Evolutionary conservation across 2,113 vertebrate genomes (phyloP), one percentile per base, ranked within the genome.

Genomic region (Eptesicus fuscus): DNA sequence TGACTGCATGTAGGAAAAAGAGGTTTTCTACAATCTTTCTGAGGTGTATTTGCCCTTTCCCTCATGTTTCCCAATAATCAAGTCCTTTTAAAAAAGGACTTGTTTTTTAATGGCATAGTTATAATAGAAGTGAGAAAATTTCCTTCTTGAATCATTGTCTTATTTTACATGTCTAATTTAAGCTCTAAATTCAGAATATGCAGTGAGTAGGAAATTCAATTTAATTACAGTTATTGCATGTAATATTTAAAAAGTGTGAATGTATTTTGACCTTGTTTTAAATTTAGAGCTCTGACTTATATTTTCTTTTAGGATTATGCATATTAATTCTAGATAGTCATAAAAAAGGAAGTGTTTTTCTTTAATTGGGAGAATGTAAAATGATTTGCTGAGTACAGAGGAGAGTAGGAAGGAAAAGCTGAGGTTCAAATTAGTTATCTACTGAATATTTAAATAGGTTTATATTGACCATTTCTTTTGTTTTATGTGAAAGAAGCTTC

Each of bases 321-420:
- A 83, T 84, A 32, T 78, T 47, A 89, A 59, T 9, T 85, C 51
- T 65, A 63, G 63, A 56, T 51, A 23, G 28, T 42, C 28, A 47
- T 40, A 83, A 25, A 35, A 95, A 95, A 65, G 7, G 40, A 44
- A 35, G 9, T 23, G 2, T 61, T 82, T 83, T 63, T 73, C 22
- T 85, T 79, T 96, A 85, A 85, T 51, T 32, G 53, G 47, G 95
- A 95, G 25, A 91, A 59, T 76, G 11, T 70, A 86, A 76, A 89
- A 47, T 79, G 65, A 28, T 61, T 74, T 47, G 16, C 4, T 92
- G 47, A 69, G 11, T 47, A 69, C 4, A 69, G n/a, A n/a, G 20
- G 18, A 37, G 25, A 83, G 2, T 47, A 93, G 23, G 44, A 32
- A 78, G 42, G 76, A 28, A 84, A 88, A 94, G 20, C 17, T 4